Base-by-base conservation (phyloP, 2,113 vertebrate genomes). In the Cisticola juncidis region DNA sequence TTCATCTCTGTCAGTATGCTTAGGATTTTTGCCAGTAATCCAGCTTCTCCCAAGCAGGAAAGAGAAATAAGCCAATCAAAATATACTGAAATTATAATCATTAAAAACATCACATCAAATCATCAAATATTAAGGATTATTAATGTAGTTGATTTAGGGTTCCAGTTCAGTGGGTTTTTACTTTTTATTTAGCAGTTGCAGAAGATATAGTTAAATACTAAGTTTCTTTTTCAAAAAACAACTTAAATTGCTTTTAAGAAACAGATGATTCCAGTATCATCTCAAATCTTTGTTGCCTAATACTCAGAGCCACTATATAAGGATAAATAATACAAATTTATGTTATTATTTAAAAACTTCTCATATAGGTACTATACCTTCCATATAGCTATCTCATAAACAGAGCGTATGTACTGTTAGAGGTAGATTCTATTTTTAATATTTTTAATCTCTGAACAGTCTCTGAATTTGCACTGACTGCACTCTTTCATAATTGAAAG, bases 381-480 rank as follows among this genome's bases (percentile, higher is more conserved):
- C 82, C 92, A 28, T 62, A 47, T 51, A 89, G 28, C 26, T 36
- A n/a, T 15, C 13, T 36, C 19, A 26, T 44, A 26, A 84, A 66
- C 62, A 28, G 4, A 11, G 25, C 31, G 3, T 2, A 23, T 19
- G 9, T 20, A 25, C 8, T 53, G 61, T 66, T 72, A 50, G 9
- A 85, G 1, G 3, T 31, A 48, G 45, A 62, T 45, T 36, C 17
- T 69, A 11, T 66, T 91, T 74, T 68, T 23, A 71, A 62, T 73
- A 91, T 53, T 92, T 93, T 92, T 83, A 47, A 73, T 61, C 65
- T 92, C 62, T 85, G 73, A 94, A 65, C 45, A 89, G 56, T 78
- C 89, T 84, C 45, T 82, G 71, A 96, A 91, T 96, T 94, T 95
- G 95, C 90, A 94, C 93, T 94, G 89, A 72, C 92, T 93, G 45